phyloP scores from a whole-genome alignment of 2,888 invertebrate species.

The Eupithecia subfuscata region DNA sequence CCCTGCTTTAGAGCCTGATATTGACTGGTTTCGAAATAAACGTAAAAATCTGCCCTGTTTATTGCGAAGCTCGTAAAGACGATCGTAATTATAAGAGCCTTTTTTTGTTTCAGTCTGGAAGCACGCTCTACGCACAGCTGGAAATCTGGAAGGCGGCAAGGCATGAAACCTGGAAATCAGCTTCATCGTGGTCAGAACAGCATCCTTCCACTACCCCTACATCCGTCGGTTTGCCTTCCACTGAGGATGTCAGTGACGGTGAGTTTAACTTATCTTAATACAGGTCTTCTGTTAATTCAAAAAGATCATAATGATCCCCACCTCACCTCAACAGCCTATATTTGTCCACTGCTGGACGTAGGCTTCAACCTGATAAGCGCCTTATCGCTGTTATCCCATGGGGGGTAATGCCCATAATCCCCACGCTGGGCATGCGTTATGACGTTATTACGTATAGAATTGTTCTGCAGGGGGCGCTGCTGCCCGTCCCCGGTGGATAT shows the following conservation, averaged over 20 bases:
- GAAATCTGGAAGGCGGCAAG: constrained; percentile 96
- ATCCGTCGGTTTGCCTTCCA: constrained; percentile 76
- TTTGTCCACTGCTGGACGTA: too few species aligned
- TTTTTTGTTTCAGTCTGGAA: constrained; percentile 87
- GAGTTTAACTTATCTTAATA: constrained; percentile 49
- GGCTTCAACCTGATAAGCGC: too few species aligned
- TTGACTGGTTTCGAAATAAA: constrained; percentile 25
- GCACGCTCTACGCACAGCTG: constrained; percentile 92
- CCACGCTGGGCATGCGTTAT: too few species aligned
- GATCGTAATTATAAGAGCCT: background rate
- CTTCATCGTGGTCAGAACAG: constrained; percentile 76
- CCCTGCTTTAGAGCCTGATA: constrained; percentile 10
- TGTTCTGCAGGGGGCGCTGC: too few species aligned
- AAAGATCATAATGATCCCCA: background rate
- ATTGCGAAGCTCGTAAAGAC: background rate
- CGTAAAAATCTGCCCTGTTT: background rate
- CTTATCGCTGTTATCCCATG: too few species aligned
- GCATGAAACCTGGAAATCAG: constrained; percentile 81
- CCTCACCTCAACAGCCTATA: too few species aligned
- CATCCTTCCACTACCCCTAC: constrained; percentile 71
- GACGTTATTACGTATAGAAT: too few species aligned
- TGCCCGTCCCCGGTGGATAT: too few species aligned
- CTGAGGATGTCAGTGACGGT: constrained; percentile 90
- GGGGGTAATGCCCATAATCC: too few species aligned
- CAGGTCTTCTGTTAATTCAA: background rate